phyloP scores from a whole-genome alignment of 2,888 invertebrate species.

The Papilio protenor region DNA sequence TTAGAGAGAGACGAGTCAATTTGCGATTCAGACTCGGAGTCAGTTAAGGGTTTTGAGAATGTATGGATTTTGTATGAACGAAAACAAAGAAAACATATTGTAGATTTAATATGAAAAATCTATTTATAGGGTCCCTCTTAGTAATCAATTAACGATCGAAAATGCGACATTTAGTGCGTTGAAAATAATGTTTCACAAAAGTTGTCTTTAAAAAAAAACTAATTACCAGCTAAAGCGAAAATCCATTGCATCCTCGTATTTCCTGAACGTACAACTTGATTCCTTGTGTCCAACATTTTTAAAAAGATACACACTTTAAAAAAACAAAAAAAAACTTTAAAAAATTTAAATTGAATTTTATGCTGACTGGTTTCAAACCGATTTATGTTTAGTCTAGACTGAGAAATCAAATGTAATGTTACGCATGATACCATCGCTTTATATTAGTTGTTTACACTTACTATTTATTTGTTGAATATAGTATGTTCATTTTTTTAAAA shows the following conservation, averaged over 20 bases:
- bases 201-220: neutral
- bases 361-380: neutral
- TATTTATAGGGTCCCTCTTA: too few species aligned
- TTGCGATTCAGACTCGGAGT: too few species aligned
- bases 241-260: slow-evolving; percentile 50
- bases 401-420: neutral
- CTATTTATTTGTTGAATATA: neutral
- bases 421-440: neutral
- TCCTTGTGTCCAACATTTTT: neutral
- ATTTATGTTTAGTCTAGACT: neutral
- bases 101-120: too few species aligned
- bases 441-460: neutral
- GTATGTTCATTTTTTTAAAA: neutral
- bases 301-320: neutral
- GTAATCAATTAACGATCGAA: too few species aligned
- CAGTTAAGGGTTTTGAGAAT: too few species aligned
- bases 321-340: neutral
- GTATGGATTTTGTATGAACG: too few species aligned
- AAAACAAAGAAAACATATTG: too few species aligned
- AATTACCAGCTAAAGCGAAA: slow-evolving; percentile 49
- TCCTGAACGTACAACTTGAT: slow-evolving; percentile 32
- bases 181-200: too few species aligned
- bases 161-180: too few species aligned
- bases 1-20: too few species aligned
- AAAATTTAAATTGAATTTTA: neutral